Evolutionary conservation across 1,140 invertebrate genomes (phyloP), one percentile per base, ranked within the genome.

Genomic region (Plutomurus gul): DNA sequence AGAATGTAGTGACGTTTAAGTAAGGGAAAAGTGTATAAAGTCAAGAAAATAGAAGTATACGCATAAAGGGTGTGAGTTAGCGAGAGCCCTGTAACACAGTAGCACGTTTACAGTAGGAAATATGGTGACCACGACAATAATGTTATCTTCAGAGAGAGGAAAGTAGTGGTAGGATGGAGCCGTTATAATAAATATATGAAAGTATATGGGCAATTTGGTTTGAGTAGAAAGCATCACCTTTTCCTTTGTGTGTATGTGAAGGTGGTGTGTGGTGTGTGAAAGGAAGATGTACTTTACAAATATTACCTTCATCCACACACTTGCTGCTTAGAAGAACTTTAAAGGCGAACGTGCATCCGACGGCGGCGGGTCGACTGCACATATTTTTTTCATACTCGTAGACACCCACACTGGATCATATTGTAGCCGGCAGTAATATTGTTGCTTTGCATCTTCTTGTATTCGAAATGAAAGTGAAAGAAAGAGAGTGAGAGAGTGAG

Each of bases 181-280:
- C 76, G 60, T 77, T 71, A 71, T 77, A 77, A 77, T 77, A 77
- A 77, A 25, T 25, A 77, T 33, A 65, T 40, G 51, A 77, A 77
- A 65, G 18, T 33, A 20, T 46, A 77, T 49, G 76, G 76, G 76
- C 40, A 56, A 77, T 77, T 77, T 77, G 76, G 76, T 36, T 77
- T 36, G 43, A 77, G 27, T 46, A 56, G n/a, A 36, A 13, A 16
- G 56, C 56, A 65, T 65, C 25, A 33, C 56, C 36, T 65, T 65
- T n/a, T n/a, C n/a, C 27, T n/a, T 16, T 8, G 27, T 13, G 25
- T 30, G 56, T 16, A 27, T n/a, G 56, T 30, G 7, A 65, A 6
- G 13, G 56, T 16, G 13, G 56, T 18, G 27, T 36, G 13, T 1
- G n/a, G n/a, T n/a, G n/a, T n/a, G n/a, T n/a, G n/a, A 33, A n/a